A percentile compares a stretch with the other conserved stretches of the same genome.
Conservation (phyloP, 2,888 invertebrate species). For the Coronaproctus castanopsis region DNA sequence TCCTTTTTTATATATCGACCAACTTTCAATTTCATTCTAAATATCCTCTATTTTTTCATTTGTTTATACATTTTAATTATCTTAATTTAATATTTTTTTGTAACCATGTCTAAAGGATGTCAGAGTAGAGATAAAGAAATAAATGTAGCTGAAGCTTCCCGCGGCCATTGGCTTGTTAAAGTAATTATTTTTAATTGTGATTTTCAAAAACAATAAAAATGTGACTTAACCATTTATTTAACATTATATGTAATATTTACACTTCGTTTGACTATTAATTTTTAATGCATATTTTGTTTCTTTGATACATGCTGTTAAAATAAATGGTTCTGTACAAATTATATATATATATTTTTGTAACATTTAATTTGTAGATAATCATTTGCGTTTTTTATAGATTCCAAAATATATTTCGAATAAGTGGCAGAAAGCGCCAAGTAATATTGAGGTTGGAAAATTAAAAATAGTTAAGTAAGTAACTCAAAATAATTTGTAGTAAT, state of each 20-base stretch:
- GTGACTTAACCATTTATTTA: neutral
- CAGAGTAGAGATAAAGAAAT: constrained; percentile 26
- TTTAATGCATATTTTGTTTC: too few relatives aligned
- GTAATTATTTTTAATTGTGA: too few relatives aligned
- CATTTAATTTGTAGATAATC: neutral
- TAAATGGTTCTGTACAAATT: too few relatives aligned
- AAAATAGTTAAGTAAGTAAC: constrained; percentile 50
- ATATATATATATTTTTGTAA: neutral
- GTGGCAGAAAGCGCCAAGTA: constrained; percentile 83
- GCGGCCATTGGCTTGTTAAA: constrained; percentile 93
- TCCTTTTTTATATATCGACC: too few relatives aligned
- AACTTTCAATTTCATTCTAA: too few relatives aligned
- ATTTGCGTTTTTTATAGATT: constrained; percentile 26
- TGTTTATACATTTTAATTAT: neutral
- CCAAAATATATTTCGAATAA: constrained; percentile 89
- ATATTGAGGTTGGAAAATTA: constrained; percentile 81
- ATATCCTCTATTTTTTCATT: too few relatives aligned
- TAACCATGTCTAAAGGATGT: neutral
- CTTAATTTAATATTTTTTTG: neutral
- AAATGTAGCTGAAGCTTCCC: constrained; percentile 67
- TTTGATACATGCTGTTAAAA: too few relatives aligned
- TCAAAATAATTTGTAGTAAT: neutral
- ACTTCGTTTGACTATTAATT: too few relatives aligned
- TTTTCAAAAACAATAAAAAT: too few relatives aligned
- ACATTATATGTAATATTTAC: too few relatives aligned